These are phyloP conservation scores for Dryocosmus kuriphilus DNA, from an alignment of 2,888 invertebrate species.

Conservation along the genomic window DNA sequence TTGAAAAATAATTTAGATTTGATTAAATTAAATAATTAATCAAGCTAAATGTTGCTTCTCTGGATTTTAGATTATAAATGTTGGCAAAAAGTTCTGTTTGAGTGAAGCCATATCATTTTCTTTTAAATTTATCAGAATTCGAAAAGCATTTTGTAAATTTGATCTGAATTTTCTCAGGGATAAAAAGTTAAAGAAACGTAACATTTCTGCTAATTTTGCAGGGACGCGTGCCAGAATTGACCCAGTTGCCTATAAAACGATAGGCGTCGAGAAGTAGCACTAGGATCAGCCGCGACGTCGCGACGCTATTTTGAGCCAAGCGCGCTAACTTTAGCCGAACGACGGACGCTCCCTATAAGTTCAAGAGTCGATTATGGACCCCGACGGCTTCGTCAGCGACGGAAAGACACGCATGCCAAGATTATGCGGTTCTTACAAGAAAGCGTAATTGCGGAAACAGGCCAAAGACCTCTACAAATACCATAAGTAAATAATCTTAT, in stretches of 20 bases:
- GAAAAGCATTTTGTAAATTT: not conserved
- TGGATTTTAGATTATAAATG: too few relatives aligned
- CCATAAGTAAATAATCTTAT: conserved; percentile 15
- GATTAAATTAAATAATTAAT: too few relatives aligned
- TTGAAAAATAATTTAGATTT: too few relatives aligned
- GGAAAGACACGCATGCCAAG: conserved; percentile 69
- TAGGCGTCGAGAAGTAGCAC: conserved; percentile 58
- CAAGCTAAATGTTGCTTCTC: too few relatives aligned
- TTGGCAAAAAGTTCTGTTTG: too few relatives aligned
- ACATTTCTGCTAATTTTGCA: conserved; percentile 46
- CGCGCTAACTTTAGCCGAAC: conserved; percentile 74
- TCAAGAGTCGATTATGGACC: conserved; percentile 74
- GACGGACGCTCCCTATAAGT: conserved; percentile 76
- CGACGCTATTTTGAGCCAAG: conserved; percentile 70
- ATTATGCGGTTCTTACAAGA: conserved; percentile 64
- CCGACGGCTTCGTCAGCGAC: conserved; percentile 60
- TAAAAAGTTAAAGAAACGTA: conserved; percentile 1
- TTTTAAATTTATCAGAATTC: not conserved
- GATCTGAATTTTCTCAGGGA: not conserved
- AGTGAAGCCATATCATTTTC: too few relatives aligned
- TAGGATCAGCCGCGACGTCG: conserved; percentile 61
- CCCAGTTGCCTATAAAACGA: conserved; percentile 75
- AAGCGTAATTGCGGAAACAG: conserved; percentile 57
- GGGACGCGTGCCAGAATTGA: conserved; percentile 67
- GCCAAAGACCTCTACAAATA: conserved; percentile 67